phyloP scores from a whole-genome alignment of 2,888 invertebrate species.

The Anoncus sp. region DNA sequence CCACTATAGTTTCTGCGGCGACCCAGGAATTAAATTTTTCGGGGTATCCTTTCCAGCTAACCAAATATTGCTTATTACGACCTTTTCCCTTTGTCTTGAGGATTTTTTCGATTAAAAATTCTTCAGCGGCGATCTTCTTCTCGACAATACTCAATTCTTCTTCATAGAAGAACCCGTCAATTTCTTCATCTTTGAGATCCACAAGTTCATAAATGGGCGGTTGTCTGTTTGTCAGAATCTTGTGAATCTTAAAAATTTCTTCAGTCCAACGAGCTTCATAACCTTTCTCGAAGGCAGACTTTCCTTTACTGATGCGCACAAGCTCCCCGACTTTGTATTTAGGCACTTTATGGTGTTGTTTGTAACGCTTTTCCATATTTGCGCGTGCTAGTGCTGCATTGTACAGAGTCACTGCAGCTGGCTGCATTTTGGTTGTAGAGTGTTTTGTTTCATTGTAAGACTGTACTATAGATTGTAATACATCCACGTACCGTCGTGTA shows the following conservation, averaged over 20 bases:
- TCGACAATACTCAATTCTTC: too few relatives aligned
- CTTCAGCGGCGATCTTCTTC: too few relatives aligned
- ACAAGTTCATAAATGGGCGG: too few relatives aligned
- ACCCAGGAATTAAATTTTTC: too few relatives aligned
- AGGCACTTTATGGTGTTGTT: background rate
- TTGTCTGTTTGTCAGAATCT: background rate
- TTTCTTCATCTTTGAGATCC: conserved; percentile 4
- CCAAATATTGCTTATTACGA: too few relatives aligned
- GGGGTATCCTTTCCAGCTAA: too few relatives aligned
- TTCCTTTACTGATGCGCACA: conserved; percentile 40
- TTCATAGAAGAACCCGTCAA: too few relatives aligned
- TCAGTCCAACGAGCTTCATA: conserved; percentile 8
- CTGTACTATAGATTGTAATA: conserved; percentile 27
- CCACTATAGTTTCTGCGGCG: too few relatives aligned
- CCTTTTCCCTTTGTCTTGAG: too few relatives aligned
- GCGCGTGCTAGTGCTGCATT: conserved; percentile 36
- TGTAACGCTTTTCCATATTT: conserved; percentile 17
- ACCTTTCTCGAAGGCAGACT: too few relatives aligned
- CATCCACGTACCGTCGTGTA: conserved; percentile 30
- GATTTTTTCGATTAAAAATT: too few relatives aligned
- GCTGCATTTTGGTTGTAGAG: conserved; percentile 28
- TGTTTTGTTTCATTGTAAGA: conserved; percentile 28
- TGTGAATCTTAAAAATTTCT: too few relatives aligned
- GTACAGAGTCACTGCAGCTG: conserved; percentile 27
- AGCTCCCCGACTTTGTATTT: conserved; percentile 8